These are phyloP conservation scores for Heteractis magnifica DNA, from an alignment of 92 coral and sea anemone species.

Conservation along the genomic window DNA sequence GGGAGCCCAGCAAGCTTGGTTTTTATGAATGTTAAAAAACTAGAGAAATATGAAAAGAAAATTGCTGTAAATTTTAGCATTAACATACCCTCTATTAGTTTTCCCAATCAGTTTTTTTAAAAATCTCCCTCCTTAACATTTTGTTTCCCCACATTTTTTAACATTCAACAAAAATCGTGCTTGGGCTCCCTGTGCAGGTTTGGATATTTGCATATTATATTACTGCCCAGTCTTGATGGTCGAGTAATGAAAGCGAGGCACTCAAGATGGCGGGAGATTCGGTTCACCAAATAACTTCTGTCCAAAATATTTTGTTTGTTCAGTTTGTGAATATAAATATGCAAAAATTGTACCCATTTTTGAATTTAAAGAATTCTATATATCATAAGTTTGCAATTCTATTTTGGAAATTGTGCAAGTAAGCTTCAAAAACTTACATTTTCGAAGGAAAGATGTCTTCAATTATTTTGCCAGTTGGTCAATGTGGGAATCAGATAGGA, in stretches of 20 bases:
- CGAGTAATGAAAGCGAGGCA: constrained; percentile 14
- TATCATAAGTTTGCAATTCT: neutral
- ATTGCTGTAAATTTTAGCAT: too few species aligned
- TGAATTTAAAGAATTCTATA: too few species aligned
- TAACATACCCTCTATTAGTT: too few species aligned
- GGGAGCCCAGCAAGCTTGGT: too few species aligned
- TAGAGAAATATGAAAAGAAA: too few species aligned
- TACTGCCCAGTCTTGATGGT: constrained; percentile 17
- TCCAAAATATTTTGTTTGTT: neutral
- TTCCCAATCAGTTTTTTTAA: too few species aligned
- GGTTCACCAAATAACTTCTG: neutral
- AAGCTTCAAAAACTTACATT: neutral
- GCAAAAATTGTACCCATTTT: too few species aligned
- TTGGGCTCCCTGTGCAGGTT: too few species aligned
- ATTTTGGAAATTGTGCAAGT: neutral
- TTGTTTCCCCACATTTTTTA: too few species aligned
- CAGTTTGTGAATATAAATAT: neutral
- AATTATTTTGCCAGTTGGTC: constrained; percentile 74
- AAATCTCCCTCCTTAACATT: too few species aligned
- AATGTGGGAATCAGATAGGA: constrained; percentile 87
- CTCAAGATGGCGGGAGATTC: constrained; percentile 53
- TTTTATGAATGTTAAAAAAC: too few species aligned
- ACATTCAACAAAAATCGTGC: neutral
- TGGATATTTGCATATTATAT: too few species aligned
- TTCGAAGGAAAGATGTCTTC: constrained; percentile 58